These are phyloP conservation scores for Syritta pipiens DNA, from an alignment of 2,888 invertebrate genomes.

Conservation along the genomic window DNA sequence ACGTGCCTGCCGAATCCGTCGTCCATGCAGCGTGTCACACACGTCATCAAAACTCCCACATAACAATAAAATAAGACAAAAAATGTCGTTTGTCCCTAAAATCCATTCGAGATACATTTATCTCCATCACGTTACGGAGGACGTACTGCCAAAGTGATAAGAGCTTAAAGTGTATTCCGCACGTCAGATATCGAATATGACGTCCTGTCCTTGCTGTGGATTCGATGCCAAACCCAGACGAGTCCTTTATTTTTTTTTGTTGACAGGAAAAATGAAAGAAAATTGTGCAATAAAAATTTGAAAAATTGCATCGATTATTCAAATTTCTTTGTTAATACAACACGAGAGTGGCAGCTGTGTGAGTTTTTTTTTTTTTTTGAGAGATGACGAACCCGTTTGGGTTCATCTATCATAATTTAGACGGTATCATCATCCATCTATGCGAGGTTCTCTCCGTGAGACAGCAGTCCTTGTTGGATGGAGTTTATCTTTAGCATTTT, in stretches of 20 bases:
- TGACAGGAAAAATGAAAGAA: background rate
- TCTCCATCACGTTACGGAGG: background rate
- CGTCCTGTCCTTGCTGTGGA: background rate
- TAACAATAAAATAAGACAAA: background rate
- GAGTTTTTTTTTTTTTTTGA: background rate
- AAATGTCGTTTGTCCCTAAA: background rate
- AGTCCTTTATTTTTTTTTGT: too few relatives aligned
- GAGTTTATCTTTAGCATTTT: background rate
- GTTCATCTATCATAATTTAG: slow-evolving; percentile 58
- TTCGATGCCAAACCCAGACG: background rate
- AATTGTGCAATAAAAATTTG: slow-evolving; percentile 20
- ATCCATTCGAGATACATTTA: background rate
- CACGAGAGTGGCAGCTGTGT: background rate
- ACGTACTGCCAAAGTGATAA: background rate
- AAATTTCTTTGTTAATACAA: slow-evolving; percentile 9
- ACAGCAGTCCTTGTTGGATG: slow-evolving; percentile 28
- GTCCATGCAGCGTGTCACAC: too few relatives aligned
- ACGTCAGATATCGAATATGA: slow-evolving; percentile 11
- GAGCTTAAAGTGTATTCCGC: slow-evolving; percentile 3
- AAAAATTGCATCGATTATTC: slow-evolving; percentile 52
- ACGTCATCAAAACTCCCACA: background rate
- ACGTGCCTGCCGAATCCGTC: too few relatives aligned
- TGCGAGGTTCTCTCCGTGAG: slow-evolving; percentile 11
- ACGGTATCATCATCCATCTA: slow-evolving; percentile 52
- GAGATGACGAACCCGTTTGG: slow-evolving; percentile 1